These are phyloP conservation scores for Choristoneura rosaceana DNA, from an alignment of 2,888 invertebrate species.

Conservation along the genomic window DNA sequence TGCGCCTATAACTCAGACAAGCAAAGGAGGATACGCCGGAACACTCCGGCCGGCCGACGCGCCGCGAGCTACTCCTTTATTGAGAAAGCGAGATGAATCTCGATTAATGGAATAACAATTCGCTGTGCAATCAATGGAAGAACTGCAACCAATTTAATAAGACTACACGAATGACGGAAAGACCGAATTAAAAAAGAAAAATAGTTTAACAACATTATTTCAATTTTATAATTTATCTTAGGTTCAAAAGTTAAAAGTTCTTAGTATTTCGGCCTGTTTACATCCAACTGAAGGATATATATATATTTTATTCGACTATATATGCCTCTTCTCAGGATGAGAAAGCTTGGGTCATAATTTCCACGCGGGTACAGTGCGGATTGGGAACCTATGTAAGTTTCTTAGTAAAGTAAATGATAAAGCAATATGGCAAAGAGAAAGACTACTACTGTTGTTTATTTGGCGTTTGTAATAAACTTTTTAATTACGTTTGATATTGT, in stretches of 20 bases:
- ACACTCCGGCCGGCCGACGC: constrained; percentile 51
- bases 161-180: neutral
- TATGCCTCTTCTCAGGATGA: too few species aligned
- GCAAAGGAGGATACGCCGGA: constrained; percentile 60
- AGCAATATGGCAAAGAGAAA: neutral
- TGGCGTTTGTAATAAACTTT: constrained; percentile 46
- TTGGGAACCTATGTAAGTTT: too few species aligned
- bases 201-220: neutral
- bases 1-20: constrained; percentile 67
- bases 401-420: too few species aligned
- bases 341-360: too few species aligned
- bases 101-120: constrained; percentile 38
- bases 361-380: too few species aligned
- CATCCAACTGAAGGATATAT: too few species aligned
- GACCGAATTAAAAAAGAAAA: neutral
- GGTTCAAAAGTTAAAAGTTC: too few species aligned
- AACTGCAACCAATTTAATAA: constrained; percentile 1
- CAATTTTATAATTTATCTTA: too few species aligned
- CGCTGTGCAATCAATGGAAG: neutral
- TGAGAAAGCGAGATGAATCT: constrained; percentile 38
- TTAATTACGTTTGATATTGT: constrained; percentile 62
- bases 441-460: neutral
- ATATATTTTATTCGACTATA: too few species aligned
- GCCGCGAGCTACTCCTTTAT: constrained; percentile 39
- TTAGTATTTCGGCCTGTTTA: too few species aligned